Conservation (phyloP, 1,140 invertebrate species). For the Brachionus manjavacas region DNA sequence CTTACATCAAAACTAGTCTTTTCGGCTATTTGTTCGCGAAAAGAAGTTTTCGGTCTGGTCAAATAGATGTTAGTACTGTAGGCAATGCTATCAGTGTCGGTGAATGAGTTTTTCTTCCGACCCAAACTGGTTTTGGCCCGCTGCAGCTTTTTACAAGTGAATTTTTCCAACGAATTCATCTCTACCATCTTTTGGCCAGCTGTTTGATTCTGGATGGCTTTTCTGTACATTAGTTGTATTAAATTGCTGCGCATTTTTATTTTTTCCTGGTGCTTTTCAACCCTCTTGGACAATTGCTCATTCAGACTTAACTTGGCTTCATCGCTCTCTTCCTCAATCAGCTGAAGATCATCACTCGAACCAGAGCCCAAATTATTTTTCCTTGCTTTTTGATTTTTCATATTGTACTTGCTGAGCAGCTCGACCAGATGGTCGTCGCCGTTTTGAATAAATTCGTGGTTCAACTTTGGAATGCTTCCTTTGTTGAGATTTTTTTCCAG, state of each 20-base stretch:
- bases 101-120: background rate
- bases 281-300: background rate
- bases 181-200: background rate
- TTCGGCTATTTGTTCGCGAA: background rate
- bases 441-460: background rate
- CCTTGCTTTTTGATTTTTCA: slow-evolving; percentile 2
- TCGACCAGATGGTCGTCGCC: background rate
- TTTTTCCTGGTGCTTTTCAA: background rate
- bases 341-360: background rate
- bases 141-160: background rate
- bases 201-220: slow-evolving; percentile 5
- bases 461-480: background rate
- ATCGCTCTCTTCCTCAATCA: background rate
- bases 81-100: background rate
- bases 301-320: background rate
- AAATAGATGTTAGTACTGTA: background rate
- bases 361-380: background rate
- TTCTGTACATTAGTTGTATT: background rate
- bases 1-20: slow-evolving; percentile 7
- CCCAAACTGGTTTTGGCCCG: background rate
- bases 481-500: background rate
- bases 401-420: background rate
- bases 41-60: background rate
- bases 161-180: slow-evolving; percentile 2
- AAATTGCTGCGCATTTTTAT: background rate